phyloP scores from a whole-genome alignment of 2,797 vertebrate species.

The Paguma larvata region DNA sequence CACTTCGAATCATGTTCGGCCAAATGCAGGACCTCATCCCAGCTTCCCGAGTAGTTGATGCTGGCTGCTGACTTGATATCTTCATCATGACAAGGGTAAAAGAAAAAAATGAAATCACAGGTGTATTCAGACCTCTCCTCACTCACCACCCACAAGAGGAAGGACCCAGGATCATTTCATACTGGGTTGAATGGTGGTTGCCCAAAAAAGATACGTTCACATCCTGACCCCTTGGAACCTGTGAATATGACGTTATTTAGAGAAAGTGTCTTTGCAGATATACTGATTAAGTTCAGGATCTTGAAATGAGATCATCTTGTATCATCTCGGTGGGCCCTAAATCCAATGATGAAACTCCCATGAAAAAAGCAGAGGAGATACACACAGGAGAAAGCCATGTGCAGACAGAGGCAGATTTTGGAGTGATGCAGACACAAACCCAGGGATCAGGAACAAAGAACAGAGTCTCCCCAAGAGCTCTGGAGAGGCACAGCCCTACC shows the following conservation, averaged over 20 bases:
- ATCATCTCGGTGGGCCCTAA: neutral
- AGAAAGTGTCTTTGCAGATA: neutral
- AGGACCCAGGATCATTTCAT: neutral
- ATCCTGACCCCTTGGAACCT: neutral
- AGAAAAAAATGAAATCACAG: neutral
- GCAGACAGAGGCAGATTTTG: neutral
- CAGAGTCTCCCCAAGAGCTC: neutral
- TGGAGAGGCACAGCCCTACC: neutral
- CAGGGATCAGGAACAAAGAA: neutral
- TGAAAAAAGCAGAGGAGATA: neutral
- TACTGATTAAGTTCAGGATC: neutral
- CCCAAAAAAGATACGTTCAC: neutral
- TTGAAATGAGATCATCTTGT: neutral
- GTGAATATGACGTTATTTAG: neutral
- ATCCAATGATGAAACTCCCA: neutral
- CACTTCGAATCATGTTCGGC: constrained; percentile 98
- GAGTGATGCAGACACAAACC: neutral
- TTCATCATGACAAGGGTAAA: neutral
- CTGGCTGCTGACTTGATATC: neutral
- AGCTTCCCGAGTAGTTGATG: neutral
- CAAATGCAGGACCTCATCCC: constrained; percentile 93
- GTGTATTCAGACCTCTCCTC: neutral
- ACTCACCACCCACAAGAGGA: neutral
- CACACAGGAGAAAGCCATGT: neutral
- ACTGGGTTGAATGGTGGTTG: neutral